phyloP scores from a whole-genome alignment of 2,888 invertebrate species.

The Sycophila texana region DNA sequence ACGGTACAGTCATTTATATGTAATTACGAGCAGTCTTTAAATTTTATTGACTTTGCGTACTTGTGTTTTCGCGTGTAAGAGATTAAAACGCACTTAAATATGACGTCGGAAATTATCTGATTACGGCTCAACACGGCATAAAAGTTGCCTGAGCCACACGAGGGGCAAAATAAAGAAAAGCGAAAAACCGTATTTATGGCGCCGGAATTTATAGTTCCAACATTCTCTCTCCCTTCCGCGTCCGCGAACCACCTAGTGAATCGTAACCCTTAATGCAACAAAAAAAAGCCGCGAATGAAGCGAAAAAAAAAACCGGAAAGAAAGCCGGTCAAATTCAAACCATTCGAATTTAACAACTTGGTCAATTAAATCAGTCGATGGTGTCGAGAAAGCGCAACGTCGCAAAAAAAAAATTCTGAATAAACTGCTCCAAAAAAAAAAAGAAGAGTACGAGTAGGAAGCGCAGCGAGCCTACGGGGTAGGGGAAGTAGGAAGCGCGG shows the following conservation, averaged over 20 bases:
- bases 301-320: not conserved
- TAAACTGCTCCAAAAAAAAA: not conserved
- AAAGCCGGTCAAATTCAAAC: no score
- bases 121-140: not conserved
- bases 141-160: not conserved
- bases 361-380: constrained; percentile 9
- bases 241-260: no score
- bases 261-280: not conserved
- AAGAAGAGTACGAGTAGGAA: not conserved
- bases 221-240: no score
- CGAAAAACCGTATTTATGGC: no score
- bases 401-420: not conserved
- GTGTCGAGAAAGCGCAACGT: constrained; percentile 1
- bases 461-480: not conserved
- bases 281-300: not conserved
- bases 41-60: no score
- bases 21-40: no score
- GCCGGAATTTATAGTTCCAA: no score
- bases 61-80: no score
- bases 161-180: not conserved
- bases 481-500: not conserved
- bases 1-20: no score
- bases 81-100: no score
- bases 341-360: not conserved
- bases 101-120: no score